Evolutionary conservation across 2,113 vertebrate species (phyloP), one percentile per base, ranked within the genome.

Genomic region (Psilopogon haemacephalus): DNA sequence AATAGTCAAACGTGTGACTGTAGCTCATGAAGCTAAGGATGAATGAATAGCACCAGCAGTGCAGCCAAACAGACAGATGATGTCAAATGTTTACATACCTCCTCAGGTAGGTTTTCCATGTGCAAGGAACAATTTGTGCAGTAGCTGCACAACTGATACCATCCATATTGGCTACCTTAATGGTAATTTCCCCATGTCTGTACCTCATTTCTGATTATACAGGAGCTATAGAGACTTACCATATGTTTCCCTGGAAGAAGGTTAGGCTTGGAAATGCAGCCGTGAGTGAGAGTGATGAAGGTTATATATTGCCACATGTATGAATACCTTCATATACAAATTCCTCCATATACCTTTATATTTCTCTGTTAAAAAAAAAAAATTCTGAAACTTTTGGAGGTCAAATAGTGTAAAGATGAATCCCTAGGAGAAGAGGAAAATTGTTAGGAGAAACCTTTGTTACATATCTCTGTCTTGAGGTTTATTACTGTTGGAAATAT

Each of bases 1-100:
- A 44, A 15, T 37, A 68, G 78, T 23, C 27, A 76, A 37, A 72
- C 9, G 28, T 48, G 46, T n/a, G 33, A 89, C 37, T 32, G 9
- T 8, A 59, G 38, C 32, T 67, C 52, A 58, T 46, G 64, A 46
- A 35, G 17, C 75, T 0, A 0, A 60, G 33, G 21, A 1, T 77
- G 19, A 35, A 1, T 77, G 19, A 35, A 37, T 27, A 65, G 35
- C 35, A 73, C 21, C 70, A 68, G 24, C 54, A 67, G 40, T 18
- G 19, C 33, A 77, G 50, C 68, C 59, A 46, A 37, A 69, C 9
- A 14, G 42, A 75, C 58, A 88, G 54, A 32, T 24, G 44, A 20
- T 62, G 48, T 44, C 40, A 54, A 11, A 26, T 30, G 12, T 50
- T 70, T 38, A 3, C 37, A 46, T 77, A 0, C 5, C 28, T 37